Evolutionary conservation across 2,888 invertebrate species (phyloP), one percentile per base, ranked within the genome.

Genomic region (Pyrrhia umbra): DNA sequence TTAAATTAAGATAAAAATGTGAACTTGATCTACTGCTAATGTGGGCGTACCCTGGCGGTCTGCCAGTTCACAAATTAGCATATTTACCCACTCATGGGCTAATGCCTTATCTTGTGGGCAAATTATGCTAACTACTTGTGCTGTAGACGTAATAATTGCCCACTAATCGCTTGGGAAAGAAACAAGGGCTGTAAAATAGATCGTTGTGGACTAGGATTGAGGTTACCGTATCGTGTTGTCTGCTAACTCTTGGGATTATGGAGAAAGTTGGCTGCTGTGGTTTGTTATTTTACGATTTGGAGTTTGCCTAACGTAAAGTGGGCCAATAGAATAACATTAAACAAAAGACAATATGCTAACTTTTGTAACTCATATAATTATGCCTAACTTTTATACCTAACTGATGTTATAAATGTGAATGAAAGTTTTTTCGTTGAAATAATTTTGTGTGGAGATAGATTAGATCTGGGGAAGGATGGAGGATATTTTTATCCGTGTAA

Each of bases 81-180:
- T 72, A 75, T 68, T 51, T 58, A 66, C 52, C 20, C 77, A 71
- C 68, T 34, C 75, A 58, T 46, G 50, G 69, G 45, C 21, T 27
- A 46, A 50, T 4, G n/a, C 42, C 30, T 61, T 57, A 68, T 61
- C 57, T 54, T 2, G 20, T 18, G 23, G 23, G 27, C n/a, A 55
- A 51, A 52, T 67, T 60, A 68, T 68, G 45, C 37, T 45, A 71
- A 71, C 37, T 61, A 43, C 10, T 40, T 52, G 46, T 16, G 51
- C 43, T 27, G 59, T 46, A 42, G 50, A 39, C n/a, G 25, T 18
- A 43, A 23, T 68, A 18, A 75, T 55, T 68, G 50, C 37, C 25
- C 34, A 62, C 6, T 72, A 56, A 56, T 23, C 23, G 51, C 47
- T 42, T 54, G 4, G 5, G 6, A 58, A 13, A 37, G 13, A 39